A percentile compares a stretch with the other conserved stretches of the same genome.
These are phyloP conservation scores for Nomada hirtipes DNA, from an alignment of 2,888 invertebrate genomes.

Conservation along the genomic window DNA sequence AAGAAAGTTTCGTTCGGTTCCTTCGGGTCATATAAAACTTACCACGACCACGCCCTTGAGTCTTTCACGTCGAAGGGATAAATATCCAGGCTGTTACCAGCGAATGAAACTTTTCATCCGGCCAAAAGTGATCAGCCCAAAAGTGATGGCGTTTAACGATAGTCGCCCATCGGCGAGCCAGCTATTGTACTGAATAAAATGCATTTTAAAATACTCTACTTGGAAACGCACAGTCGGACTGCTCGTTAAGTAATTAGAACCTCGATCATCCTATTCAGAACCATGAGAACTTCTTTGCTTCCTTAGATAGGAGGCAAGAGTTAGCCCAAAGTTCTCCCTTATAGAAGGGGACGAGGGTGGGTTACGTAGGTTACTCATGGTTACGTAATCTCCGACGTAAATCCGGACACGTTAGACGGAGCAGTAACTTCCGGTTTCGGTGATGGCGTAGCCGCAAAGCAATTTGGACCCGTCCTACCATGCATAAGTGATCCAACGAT, in stretches of 20 bases:
- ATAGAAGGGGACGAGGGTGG: constrained; percentile 38
- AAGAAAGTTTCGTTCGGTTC: constrained; percentile 71
- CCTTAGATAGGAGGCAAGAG: not conserved
- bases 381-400: constrained; percentile 68
- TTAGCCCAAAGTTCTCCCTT: not conserved
- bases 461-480: constrained; percentile 71
- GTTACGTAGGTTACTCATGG: constrained; percentile 44
- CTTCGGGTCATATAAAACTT: constrained; percentile 72
- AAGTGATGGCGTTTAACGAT: constrained; percentile 5
- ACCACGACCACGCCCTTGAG: constrained; percentile 70
- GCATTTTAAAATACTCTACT: not conserved
- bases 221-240: not conserved
- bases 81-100: constrained; percentile 60
- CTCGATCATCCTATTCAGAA: not conserved
- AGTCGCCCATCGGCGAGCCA: not conserved
- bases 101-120: constrained; percentile 66
- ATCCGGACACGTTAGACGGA: constrained; percentile 68
- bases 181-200: no score
- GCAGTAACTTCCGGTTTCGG: constrained; percentile 74
- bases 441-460: constrained; percentile 67
- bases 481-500: constrained; percentile 78
- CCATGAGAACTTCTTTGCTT: constrained; percentile 7
- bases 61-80: constrained; percentile 61
- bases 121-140: constrained; percentile 33
- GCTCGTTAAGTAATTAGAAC: not conserved